Evolutionary conservation across 2,113 vertebrate species (phyloP).

Genomic region (Lathamus discolor): DNA sequence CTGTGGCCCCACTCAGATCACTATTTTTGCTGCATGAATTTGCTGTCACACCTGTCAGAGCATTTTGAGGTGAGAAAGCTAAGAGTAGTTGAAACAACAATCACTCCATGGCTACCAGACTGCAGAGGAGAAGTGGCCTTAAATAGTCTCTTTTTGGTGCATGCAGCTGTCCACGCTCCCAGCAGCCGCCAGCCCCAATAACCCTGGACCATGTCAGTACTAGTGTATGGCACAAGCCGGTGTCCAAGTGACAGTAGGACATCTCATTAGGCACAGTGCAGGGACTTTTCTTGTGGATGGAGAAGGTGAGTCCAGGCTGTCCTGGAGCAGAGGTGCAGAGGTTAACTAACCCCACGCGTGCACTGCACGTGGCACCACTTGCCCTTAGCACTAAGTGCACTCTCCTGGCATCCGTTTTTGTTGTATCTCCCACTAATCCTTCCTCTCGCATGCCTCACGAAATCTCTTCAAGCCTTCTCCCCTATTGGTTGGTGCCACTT

Average conservation of each 20-base stretch:
- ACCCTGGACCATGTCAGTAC: not conserved
- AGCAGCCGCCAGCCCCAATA: accelerated
- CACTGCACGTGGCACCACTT: not conserved
- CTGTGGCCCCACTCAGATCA: not conserved
- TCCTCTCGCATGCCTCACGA: not conserved
- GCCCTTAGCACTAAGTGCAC: not conserved
- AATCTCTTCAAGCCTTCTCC: not conserved
- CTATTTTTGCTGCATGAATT: not conserved
- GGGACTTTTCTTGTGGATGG: not conserved
- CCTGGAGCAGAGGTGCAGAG: not conserved
- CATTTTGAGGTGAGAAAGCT: not conserved
- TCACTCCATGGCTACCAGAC: not conserved
- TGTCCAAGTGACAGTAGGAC: not conserved
- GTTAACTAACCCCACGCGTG: not conserved
- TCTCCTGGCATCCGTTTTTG: not conserved
- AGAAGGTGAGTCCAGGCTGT: not conserved
- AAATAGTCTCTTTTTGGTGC: not conserved
- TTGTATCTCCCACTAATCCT: not conserved
- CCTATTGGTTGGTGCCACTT: not conserved
- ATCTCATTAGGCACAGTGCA: not conserved
- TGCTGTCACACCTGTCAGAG: not conserved
- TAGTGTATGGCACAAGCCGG: accelerated
- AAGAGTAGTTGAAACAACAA: not conserved
- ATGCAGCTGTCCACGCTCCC: accelerated
- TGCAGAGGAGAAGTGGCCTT: not conserved